phyloP scores from a whole-genome alignment of 2,113 vertebrate genomes.

The Pao palembangensis region DNA sequence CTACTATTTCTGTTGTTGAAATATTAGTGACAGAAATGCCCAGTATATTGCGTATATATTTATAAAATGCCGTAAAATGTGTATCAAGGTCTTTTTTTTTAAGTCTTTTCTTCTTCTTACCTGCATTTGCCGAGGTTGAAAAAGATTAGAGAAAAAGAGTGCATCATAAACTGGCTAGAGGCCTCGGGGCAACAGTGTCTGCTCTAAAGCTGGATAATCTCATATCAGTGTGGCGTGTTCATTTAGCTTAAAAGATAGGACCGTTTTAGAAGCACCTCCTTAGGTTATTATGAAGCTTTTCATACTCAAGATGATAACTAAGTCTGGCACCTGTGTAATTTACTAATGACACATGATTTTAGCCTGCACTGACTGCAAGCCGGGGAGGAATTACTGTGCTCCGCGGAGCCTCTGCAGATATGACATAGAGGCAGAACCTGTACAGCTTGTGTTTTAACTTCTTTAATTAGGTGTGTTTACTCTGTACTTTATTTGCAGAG shows the following conservation, averaged over 20 bases:
- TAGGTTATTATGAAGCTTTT: conserved; percentile 80
- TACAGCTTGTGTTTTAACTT: conserved; percentile 61
- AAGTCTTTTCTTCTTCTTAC: conserved; percentile 71
- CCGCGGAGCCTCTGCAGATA: conserved; percentile 37
- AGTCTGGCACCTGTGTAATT: conserved; percentile 84
- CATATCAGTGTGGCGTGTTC: conserved; percentile 88
- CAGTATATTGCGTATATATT: too few species aligned
- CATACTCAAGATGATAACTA: conserved; percentile 79
- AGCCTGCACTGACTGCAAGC: conserved; percentile 60
- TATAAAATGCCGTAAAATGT: too few species aligned
- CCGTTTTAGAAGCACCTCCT: conserved; percentile 78
- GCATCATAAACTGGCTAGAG: conserved; percentile 89
- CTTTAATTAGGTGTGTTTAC: conserved; percentile 76
- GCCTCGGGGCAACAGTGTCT: conserved; percentile 85
- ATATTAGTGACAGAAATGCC: too few species aligned
- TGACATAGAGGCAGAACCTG: conserved; percentile 62
- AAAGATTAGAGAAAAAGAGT: conserved; percentile 89
- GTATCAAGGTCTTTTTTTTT: too few species aligned
- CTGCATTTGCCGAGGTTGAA: conserved; percentile 91
- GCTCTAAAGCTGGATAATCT: conserved; percentile 94
- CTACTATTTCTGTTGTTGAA: too few species aligned
- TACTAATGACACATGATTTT: conserved; percentile 79
- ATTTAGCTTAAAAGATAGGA: conserved; percentile 79
- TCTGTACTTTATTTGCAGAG: conserved; percentile 71
- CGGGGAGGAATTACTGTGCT: conserved; percentile 51